phyloP scores from a whole-genome alignment of 2,888 invertebrate genomes.

The Epinotia nisella region DNA sequence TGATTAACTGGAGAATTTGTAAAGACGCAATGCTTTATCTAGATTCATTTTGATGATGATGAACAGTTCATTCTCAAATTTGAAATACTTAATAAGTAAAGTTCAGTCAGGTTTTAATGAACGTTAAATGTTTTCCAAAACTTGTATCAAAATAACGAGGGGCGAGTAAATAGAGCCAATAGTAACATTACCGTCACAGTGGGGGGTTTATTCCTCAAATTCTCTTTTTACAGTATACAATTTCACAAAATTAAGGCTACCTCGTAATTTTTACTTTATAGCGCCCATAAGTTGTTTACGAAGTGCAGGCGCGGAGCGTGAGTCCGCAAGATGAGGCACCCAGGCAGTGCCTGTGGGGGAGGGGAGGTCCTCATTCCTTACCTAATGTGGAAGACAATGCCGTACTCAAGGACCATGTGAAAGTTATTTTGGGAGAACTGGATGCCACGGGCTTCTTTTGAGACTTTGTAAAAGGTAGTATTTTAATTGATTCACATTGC shows the following conservation, averaged over 20 bases:
- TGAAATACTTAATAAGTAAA: not conserved
- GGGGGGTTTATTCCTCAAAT: not conserved
- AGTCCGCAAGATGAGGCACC: conserved; percentile 69
- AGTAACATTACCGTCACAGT: not conserved
- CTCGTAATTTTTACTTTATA: conserved; percentile 30
- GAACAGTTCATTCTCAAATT: not conserved
- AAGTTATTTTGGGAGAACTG: conserved; percentile 59
- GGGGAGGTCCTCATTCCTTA: conserved; percentile 67
- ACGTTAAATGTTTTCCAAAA: not conserved
- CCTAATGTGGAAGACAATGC: conserved; percentile 83
- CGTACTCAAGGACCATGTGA: conserved; percentile 65
- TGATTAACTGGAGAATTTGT: not conserved
- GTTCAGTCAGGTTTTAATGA: not conserved
- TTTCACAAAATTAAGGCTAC: conserved; percentile 26
- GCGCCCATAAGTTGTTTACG: conserved; percentile 37
- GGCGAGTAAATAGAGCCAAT: not conserved
- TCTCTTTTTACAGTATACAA: conserved; percentile 15
- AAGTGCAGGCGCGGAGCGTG: conserved; percentile 59
- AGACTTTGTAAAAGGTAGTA: conserved; percentile 15
- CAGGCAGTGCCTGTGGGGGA: conserved; percentile 33
- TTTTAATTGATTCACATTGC: conserved; percentile 28
- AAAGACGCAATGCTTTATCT: not conserved
- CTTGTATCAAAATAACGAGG: not conserved
- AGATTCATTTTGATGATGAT: no score
- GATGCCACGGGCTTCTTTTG: conserved; percentile 31